Base-by-base conservation (phyloP, 1,140 invertebrate genomes). In the Aradophagus sp. region DNA sequence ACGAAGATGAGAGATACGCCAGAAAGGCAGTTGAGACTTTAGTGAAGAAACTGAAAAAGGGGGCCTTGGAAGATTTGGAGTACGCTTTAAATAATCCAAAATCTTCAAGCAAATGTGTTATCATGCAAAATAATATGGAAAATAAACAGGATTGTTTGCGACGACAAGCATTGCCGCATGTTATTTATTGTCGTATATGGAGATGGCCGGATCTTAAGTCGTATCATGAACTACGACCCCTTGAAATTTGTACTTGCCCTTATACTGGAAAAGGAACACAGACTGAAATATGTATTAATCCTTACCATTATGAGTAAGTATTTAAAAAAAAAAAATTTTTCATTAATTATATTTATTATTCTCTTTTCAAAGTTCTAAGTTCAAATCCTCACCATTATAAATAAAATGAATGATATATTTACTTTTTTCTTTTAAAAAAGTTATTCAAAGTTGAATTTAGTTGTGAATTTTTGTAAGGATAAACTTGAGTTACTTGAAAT, bases 1-100 rank as follows among this genome's bases (percentile, higher is more conserved):
- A 97, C 76, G 96, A 98, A 83, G 96, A 97, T 86, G 96, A 98
- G 76, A 97, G 97, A 87, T 99, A 97, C 97, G 96, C 97, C 3
- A 96, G 99, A 80, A 99, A 99, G 80, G 97, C 97, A 0, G 96
- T 99, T 0, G 97, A 99, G 80, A 96, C 95, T 50, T 86, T 99
- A 12, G 97, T 99, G 1, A 99, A 99, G 84, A 99, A 99, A 82
- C 81, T 99, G 10, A 98, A 98, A 81, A 98, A 98, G 88, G 93
- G 96, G 77, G 95, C 95, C n/a, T 92, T 99, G 10, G 97, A 99
- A 82, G 96, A 98, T 82, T 83, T 99, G 55, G 97, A 99, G 83
- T 90, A 93, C 47, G 97, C 97, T 2, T 84, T 99, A 3, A 95
- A 93, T 15, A 96, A 93, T 83, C 96, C 96, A 0, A 94, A 95